Evolutionary conservation across 1,140 invertebrate genomes (phyloP).

Genomic region (fruit fly (Drosophila melanogaster)): Release_6_plus_ISO1_MT NT_037436.4:18146501-18147000

Average conservation of each 20-base stretch:
- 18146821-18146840: conserved; percentile 26
- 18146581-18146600: conserved; percentile 51
- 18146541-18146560: conserved; percentile 50
- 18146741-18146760: conserved; percentile 7
- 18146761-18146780: not conserved
- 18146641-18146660: conserved; percentile 67
- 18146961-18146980: no score
- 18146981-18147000: no score
- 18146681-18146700: conserved; percentile 18
- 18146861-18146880: conserved; percentile 40
- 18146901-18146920: not conserved
- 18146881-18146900: conserved; percentile 34
- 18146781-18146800: conserved; percentile 19
- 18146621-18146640: conserved; percentile 64
- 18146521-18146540: conserved; percentile 37
- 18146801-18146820: conserved; percentile 43
- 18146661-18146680: conserved; percentile 58
- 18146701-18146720: conserved; percentile 61
- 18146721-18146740: conserved; percentile 59
- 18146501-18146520: conserved; percentile 28
- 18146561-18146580: conserved; percentile 68
- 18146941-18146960: no score
- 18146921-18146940: conserved; percentile 5
- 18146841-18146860: conserved; percentile 29
- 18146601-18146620: conserved; percentile 54